phyloP scores from a whole-genome alignment of 1,140 invertebrate genomes.

The Protaetia brevitarsis region DNA sequence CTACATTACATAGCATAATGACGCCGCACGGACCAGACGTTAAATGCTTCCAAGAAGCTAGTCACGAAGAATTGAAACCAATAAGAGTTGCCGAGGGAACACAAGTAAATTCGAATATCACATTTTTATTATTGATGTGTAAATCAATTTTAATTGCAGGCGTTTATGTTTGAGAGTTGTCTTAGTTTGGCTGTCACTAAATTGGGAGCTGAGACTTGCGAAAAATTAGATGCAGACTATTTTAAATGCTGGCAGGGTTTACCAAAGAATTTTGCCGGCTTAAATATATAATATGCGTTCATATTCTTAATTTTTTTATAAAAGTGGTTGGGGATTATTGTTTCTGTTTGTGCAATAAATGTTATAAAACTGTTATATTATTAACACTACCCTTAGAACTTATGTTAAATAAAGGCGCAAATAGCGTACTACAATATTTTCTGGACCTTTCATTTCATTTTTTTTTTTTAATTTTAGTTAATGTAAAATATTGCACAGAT shows the following conservation, averaged over 20 bases:
- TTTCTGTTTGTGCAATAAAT: background rate
- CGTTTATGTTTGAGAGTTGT: slow-evolving; percentile 98
- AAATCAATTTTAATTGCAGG: slow-evolving; percentile 56
- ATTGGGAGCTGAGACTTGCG: slow-evolving; percentile 81
- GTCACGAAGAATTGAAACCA: slow-evolving; percentile 68
- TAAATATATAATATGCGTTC: background rate
- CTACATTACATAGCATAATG: slow-evolving; percentile 92
- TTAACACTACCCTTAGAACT: too few relatives aligned
- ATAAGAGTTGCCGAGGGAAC: slow-evolving; percentile 87
- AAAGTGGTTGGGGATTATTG: background rate
- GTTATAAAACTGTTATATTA: too few relatives aligned
- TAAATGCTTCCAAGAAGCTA: slow-evolving; percentile 84
- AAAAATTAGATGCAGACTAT: slow-evolving; percentile 84
- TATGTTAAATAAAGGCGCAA: too few relatives aligned
- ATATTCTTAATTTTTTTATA: background rate
- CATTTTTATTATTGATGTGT: background rate
- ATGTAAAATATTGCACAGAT: background rate
- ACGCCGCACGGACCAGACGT: slow-evolving; percentile 95
- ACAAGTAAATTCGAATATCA: slow-evolving; percentile 60
- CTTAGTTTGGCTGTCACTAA: slow-evolving; percentile 85
- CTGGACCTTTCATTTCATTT: too few relatives aligned
- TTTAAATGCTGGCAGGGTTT: slow-evolving; percentile 89
- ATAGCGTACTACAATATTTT: too few relatives aligned
- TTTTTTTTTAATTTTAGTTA: too few relatives aligned
- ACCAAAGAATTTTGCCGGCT: slow-evolving; percentile 69